A percentile compares a stretch with the other conserved stretches of the same genome.
Conservation (phyloP, 2,888 invertebrate species). For the Onthophagus sagittarius region DNA sequence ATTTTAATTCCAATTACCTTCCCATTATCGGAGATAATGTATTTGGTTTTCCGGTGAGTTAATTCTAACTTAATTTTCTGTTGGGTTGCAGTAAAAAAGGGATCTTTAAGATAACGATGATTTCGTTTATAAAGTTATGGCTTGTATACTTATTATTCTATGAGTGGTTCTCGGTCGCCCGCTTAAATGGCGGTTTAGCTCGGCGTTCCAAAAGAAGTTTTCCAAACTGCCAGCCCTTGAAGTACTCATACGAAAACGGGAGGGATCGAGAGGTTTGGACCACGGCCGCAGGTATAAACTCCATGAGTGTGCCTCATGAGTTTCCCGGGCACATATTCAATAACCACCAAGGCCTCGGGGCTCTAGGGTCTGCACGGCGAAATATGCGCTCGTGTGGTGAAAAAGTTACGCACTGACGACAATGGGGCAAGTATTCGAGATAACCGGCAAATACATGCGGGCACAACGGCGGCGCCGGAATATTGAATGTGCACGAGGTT, state of each 20-base stretch:
- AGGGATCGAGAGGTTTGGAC: neutral
- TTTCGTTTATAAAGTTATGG: neutral
- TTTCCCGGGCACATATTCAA: neutral
- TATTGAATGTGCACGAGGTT: neutral
- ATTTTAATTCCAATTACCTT: neutral
- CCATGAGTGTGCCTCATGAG: neutral
- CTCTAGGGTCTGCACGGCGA: neutral
- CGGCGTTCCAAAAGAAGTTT: neutral
- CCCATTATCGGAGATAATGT: neutral
- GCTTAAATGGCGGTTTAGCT: neutral
- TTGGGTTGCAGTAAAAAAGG: neutral
- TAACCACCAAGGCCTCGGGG: neutral
- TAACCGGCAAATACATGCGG: neutral
- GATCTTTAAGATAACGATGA: neutral
- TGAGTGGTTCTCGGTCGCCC: neutral
- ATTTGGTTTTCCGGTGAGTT: neutral
- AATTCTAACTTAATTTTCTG: neutral
- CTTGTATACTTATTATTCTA: neutral
- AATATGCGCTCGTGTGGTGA: neutral
- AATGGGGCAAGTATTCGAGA: neutral
- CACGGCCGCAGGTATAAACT: neutral
- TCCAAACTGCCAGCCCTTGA: neutral
- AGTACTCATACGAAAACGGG: neutral
- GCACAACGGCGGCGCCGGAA: neutral
- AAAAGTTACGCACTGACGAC: neutral